Base-by-base conservation (phyloP, 1,140 invertebrate species). In the Microplitis mediator region DNA sequence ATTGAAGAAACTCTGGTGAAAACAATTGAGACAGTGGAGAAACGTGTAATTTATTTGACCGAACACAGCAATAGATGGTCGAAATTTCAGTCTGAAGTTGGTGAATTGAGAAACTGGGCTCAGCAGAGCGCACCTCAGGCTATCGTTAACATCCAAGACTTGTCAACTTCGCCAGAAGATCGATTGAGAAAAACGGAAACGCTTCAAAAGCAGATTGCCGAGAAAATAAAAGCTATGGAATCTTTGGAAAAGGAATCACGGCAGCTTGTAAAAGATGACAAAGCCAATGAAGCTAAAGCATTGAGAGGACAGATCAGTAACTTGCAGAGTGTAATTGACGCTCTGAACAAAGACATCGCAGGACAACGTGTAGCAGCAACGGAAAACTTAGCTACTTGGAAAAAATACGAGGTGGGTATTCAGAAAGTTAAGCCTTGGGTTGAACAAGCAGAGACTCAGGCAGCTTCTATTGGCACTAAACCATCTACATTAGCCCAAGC, bases 391-490 rank as follows among this genome's bases (percentile, higher is more conserved):
- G 89, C 91, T 31, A 93, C 93, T 60, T 97, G 95, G 94, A 91
- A 95, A 78, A 91, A 92, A 77, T 97, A 96, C 84, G 93, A 97
- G 86, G 88, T 90, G 52, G 90, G 91, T 75, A 88, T 95, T 34
- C 89, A 93, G 68, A 90, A 95, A 83, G 89, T 98, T 34, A 93
- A 94, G 82, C 95, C 95, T 2, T 97, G 95, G 93, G 90, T 98
- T 69, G 93, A 96, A 80, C 89, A 95, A 80, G 94, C 93, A 31
- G 95, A 97, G 88, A 87, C 92, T 9, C 93, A 93, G 83, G 88
- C 93, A 36, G 90, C 80, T 16, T 69, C 91, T 67, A 90, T 90
- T 74, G 91, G 92, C 63, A 90, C 92, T 76, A 93, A 94, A 84
- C 93, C 93, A n/a, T 83, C 91, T 2, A 92, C 90, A 60, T 85